Percentiles rank a stretch among this genome's conserved stretches.
These are phyloP conservation scores for Drosophila lacicola DNA, from an alignment of 2,888 invertebrate genomes.

Conservation along the genomic window DNA sequence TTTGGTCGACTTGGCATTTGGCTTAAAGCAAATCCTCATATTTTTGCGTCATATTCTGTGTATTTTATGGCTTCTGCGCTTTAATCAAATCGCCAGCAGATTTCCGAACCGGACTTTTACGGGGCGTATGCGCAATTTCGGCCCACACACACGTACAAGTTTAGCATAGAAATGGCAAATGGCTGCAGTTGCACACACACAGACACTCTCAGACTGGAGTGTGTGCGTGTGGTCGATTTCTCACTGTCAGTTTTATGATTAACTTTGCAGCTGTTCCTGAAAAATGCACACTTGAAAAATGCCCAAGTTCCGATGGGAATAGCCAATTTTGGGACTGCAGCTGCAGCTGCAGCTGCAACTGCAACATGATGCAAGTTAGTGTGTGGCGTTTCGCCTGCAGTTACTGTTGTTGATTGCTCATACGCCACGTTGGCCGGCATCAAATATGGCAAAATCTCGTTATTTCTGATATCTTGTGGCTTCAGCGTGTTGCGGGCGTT, in stretches of 20 bases:
- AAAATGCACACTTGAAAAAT: slow-evolving; percentile 51
- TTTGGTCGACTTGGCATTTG: slow-evolving; percentile 29
- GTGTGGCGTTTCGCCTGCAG: slow-evolving; percentile 1
- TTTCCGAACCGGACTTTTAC: slow-evolving; percentile 34
- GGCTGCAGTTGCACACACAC: slow-evolving; percentile 23
- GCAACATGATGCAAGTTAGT: slow-evolving; percentile 1
- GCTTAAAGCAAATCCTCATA: slow-evolving; percentile 57
- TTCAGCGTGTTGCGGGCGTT: slow-evolving; percentile 12
- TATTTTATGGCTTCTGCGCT: slow-evolving; percentile 53
- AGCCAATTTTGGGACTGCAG: slow-evolving; percentile 16
- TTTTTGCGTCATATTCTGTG: slow-evolving; percentile 42
- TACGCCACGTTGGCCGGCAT: slow-evolving; percentile 37
- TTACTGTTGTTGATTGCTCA: slow-evolving; percentile 29
- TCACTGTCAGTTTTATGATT: slow-evolving; percentile 55
- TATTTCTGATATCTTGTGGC: slow-evolving; percentile 41
- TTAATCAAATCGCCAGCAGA: slow-evolving; percentile 62
- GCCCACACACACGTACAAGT: slow-evolving; percentile 37
- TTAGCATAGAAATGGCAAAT: slow-evolving; percentile 41
- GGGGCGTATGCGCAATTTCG: slow-evolving; percentile 64
- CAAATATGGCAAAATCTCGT: slow-evolving; percentile 56
- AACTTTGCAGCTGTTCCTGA: slow-evolving; percentile 43
- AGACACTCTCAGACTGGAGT: neutral
- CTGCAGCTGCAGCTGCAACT: slow-evolving; percentile 24
- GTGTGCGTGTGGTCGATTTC: slow-evolving; percentile 28
- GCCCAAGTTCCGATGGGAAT: slow-evolving; percentile 17